These are phyloP conservation scores for Oncorhynchus clarkii DNA, from an alignment of 2,113 vertebrate species.

Conservation along the genomic window DNA sequence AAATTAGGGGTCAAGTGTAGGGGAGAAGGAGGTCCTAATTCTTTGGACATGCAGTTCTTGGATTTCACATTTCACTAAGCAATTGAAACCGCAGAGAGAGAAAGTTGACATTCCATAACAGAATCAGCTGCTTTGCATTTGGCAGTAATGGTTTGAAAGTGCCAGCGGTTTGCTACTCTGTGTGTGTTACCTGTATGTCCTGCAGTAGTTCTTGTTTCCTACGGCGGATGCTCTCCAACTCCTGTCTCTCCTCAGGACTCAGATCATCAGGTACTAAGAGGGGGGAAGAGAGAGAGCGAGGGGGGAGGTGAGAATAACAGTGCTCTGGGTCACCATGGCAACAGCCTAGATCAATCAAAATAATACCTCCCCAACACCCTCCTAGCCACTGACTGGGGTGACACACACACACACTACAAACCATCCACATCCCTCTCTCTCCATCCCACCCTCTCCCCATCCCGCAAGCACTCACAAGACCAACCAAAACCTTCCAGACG, in stretches of 20 bases:
- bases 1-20: not conserved
- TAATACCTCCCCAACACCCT: not conserved
- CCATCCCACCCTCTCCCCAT: not conserved
- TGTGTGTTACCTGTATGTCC: slow-evolving; percentile 87
- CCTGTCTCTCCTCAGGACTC: slow-evolving; percentile 91
- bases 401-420: slow-evolving; percentile 5
- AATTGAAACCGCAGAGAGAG: too few relatives aligned
- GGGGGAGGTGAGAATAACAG: slow-evolving; percentile 20
- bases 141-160: not conserved
- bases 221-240: slow-evolving; percentile 92
- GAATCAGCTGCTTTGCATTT: not conserved
- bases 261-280: slow-evolving; percentile 88
- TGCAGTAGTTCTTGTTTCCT: slow-evolving; percentile 94
- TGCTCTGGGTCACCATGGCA: slow-evolving; percentile 38
- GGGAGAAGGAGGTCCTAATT: not conserved
- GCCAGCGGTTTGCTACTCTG: too few relatives aligned
- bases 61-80: too few relatives aligned
- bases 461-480: too few relatives aligned
- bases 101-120: too few relatives aligned
- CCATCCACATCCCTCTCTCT: not conserved
- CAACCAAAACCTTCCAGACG: too few relatives aligned
- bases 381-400: slow-evolving; percentile 6
- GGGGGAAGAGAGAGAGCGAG: not conserved
- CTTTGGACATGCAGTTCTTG: too few relatives aligned
- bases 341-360: slow-evolving; percentile 33